Evolutionary conservation across 2,888 invertebrate genomes (phyloP), one percentile per base, ranked within the genome.

Genomic region (Cryptophagus acutangulus): DNA sequence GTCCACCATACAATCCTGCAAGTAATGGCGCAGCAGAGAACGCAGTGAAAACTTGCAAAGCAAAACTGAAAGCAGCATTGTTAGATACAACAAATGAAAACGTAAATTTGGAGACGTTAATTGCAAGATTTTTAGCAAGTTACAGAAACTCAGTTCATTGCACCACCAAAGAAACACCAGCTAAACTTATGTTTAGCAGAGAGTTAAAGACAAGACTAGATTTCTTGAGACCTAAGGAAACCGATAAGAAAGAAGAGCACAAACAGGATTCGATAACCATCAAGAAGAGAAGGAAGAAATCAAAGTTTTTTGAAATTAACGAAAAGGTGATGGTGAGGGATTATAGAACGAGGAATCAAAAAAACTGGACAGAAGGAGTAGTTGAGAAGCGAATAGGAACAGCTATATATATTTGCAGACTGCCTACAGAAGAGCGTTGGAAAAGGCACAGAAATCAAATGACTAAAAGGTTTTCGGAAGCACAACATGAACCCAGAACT

Each of bases 1-100:
- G 28, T 8, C 37, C 44, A 13, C 37, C 41, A 29, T 29, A 29
- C 8, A 20, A 44, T 33, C 41, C 40, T 20, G 33, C 33, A 13
- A 38, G 40, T 28, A 40, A 40, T 16, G 44, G 40, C 9, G 25
- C 24, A 13, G 44, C 40, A n/a, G 40, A 44, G 31, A 37, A 33
- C 12, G 10, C 12, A 3, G 41, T 44, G 5, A 41, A 33, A 13
- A 38, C 41, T 14, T 41, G 40, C 15, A 44, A 41, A 35, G 13
- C 26, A 8, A 34, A 41, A 17, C 8, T 44, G 2, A 37, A 36
- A 24, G 17, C 37, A 8, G 25, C 31, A 10, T 13, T 44, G 15
- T 10, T 13, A n/a, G 43, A 43, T 15, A 3, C 17, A 24, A 10
- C 16, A 16, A 38, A 33, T 38, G 8, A 33, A 15, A 18, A 15